Evolutionary conservation across 2,113 vertebrate genomes (phyloP), one percentile per base, ranked within the genome.

Genomic region (Hemibagrus wyckioides): DNA sequence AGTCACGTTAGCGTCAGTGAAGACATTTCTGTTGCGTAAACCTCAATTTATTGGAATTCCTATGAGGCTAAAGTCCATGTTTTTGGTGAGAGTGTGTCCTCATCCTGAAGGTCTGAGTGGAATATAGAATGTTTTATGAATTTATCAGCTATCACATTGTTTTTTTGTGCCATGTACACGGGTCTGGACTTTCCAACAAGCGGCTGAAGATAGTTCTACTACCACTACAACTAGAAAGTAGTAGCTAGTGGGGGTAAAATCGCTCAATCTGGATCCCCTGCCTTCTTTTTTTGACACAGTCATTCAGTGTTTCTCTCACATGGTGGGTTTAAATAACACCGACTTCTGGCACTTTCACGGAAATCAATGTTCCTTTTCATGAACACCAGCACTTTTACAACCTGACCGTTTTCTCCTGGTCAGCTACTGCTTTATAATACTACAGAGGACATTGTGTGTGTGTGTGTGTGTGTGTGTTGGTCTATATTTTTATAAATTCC

Each of bases 291-390:
- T 36, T 80, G 17, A 33, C 25, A 77, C 77, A 56, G 77, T 80
- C 50, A 30, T 85, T 79, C 84, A 63, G n/a, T 71, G 71, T 61
- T 57, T 48, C 28, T 30, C 89, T 91, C 93, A 92, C 90, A 91
- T 92, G 90, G 86, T 87, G 14, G 8, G 52, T n/a, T 59, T 84
- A 81, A 79, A 71, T 71, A 81, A 56, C 30, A 80, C 39, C 81
- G 84, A 88, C 79, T 54, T 86, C 79, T 83, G 76, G 73, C 36
- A 77, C 1, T 85, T 79, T 82, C 71, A 44, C 25, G 1, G 14
- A 85, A 59, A 52, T 85, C 83, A 92, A 92, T 86, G 88, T 85
- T 89, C 89, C 89, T 88, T 92, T 91, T 92, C 88, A 89, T 65
- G 19, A 19, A 61, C 28, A 76, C 36, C 81, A 41, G 3, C 19